Conservation (phyloP, 92 coral and sea anemone species). For the Parazoanthus darwini region DNA sequence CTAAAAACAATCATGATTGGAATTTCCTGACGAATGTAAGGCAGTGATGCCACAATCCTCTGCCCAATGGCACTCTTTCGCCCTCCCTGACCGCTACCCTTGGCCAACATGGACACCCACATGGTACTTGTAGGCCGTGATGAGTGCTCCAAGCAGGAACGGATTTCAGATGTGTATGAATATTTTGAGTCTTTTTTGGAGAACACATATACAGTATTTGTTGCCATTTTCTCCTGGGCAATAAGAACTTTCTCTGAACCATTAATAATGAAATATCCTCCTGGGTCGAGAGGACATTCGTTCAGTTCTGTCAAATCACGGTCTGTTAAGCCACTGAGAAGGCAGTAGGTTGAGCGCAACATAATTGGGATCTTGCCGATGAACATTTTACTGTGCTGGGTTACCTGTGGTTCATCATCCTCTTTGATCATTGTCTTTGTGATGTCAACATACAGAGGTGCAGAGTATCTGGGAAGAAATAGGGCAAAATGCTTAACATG, state of each 20-base stretch:
- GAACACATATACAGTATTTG: conserved; percentile 97
- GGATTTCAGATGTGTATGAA: conserved; percentile 95
- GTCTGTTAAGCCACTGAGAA: conserved; percentile 82
- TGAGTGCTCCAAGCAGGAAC: conserved; percentile 96
- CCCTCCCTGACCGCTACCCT: conserved; percentile 91
- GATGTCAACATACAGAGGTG: conserved; percentile 97
- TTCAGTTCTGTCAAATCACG: conserved; percentile 99
- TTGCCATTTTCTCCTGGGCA: conserved; percentile 99
- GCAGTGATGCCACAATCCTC: conserved; percentile 93
- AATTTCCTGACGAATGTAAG: conserved; percentile 95
- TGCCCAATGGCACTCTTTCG: conserved; percentile 98
- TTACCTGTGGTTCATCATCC: conserved; percentile 84
- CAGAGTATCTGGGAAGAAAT: conserved; percentile 75
- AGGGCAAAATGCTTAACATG: not conserved
- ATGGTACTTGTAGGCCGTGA: conserved; percentile 97
- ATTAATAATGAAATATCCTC: conserved; percentile 95
- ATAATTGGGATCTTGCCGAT: conserved; percentile 99
- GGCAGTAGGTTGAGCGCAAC: conserved; percentile 96
- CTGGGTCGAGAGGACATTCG: conserved; percentile 97
- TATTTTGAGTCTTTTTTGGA: conserved; percentile 96
- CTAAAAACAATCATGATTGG: conserved; percentile 99
- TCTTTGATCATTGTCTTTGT: conserved; percentile 94
- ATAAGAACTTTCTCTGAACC: conserved; percentile 98
- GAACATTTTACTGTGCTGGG: conserved; percentile 95
- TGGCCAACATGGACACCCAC: conserved; percentile 99